phyloP scores from a whole-genome alignment of 2,888 invertebrate genomes.

The Hipparchia semele region DNA sequence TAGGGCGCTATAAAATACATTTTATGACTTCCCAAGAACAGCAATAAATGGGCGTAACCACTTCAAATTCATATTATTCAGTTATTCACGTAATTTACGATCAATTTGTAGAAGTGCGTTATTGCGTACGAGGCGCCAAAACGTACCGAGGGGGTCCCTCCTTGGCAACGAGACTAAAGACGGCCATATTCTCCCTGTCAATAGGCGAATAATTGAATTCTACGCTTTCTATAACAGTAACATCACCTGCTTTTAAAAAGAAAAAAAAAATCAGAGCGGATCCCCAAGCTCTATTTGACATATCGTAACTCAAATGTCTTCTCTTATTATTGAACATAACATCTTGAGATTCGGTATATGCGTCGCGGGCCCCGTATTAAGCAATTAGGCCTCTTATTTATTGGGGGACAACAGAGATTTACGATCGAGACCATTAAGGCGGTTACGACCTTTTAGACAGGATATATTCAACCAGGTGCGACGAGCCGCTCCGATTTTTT shows the following conservation, averaged over 20 bases:
- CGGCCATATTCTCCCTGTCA: constrained; percentile 66
- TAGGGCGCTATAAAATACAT: constrained; percentile 35
- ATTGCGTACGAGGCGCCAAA: constrained; percentile 28
- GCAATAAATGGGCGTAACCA: constrained; percentile 51
- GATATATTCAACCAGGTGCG: constrained; percentile 68
- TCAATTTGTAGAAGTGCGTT: constrained; percentile 72
- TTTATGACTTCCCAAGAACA: constrained; percentile 50
- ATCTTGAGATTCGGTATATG: constrained; percentile 52
- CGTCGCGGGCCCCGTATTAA: constrained; percentile 56
- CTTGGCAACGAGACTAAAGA: constrained; percentile 61
- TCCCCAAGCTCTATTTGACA: constrained; percentile 59
- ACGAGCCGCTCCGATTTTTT: constrained; percentile 57
- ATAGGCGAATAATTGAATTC: constrained; percentile 77
- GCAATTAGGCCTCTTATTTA: constrained; percentile 73
- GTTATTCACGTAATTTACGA: constrained; percentile 67
- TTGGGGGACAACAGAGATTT: constrained; percentile 66
- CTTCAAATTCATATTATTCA: constrained; percentile 55
- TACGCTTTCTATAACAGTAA: constrained; percentile 66
- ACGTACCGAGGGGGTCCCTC: constrained; percentile 48
- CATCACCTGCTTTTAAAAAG: constrained; percentile 71
- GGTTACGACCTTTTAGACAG: constrained; percentile 54
- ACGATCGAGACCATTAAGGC: constrained; percentile 50
- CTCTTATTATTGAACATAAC: constrained; percentile 52
- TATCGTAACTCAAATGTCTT: constrained; percentile 78
- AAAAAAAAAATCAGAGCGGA: constrained; percentile 44